Evolutionary conservation across 1,140 invertebrate species (phyloP), one percentile per base, ranked within the genome.

Genomic region (Pomacea maculata): DNA sequence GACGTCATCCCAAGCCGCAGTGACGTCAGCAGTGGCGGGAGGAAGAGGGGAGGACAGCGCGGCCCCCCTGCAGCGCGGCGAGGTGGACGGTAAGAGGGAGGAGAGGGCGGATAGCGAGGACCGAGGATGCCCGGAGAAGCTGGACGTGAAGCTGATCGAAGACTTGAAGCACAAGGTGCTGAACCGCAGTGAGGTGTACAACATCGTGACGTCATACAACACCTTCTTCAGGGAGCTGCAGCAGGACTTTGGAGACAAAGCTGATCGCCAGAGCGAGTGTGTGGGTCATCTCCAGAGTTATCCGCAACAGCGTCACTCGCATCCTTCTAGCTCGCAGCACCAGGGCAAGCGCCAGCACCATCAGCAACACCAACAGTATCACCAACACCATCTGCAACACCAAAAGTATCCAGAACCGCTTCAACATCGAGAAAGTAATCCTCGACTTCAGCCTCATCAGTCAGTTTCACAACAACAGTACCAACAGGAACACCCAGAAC

Each of bases 191-290:
- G 84, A 85, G 61, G 73, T 81, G 29, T 82, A 80, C 73, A 83
- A 85, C 74, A 82, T 83, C 74, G 82, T 85, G 45, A 80, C 82
- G 17, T 83, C 84, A 14, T 85, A 82, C 76, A 82, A 85, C 63
- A 82, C 74, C 7, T 85, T 83, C 78, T 81, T 84, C 54, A 79
- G 29, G 76, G 82, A 83, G 75, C 73, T 83, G 14, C 79, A 83
- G 75, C 70, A 76, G 25, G 82, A 83, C 52, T 83, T 83, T 74
- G 65, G 76, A 21, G 63, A 14, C 52, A 54, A 67, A 4, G 29
- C 45, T 19, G 54, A 76, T 54, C 52, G 52, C 6, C 52, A 61
- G 9, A 25, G n/a, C 6, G 67, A 70, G 29, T 21, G 67, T 70
- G 67, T 11, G 12, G 11, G 11, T 34, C 21, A 70, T 70, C 6